Conservation (phyloP, 2,888 invertebrate species). For the Panorpa germanica region DNA sequence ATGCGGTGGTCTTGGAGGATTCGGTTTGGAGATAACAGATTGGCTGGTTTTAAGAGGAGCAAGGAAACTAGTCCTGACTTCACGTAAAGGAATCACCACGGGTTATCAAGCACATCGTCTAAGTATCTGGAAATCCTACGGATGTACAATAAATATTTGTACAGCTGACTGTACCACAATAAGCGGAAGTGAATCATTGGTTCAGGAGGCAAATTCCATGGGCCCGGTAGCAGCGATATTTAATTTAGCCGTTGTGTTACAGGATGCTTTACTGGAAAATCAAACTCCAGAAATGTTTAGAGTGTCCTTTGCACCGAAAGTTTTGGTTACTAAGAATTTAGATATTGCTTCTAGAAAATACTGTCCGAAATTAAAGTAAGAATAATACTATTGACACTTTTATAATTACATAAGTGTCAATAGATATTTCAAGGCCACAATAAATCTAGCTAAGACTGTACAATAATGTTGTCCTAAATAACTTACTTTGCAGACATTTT, state of each 20-base stretch:
- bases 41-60: conserved; percentile 76
- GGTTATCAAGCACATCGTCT: conserved; percentile 61
- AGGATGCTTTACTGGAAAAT: conserved; percentile 59
- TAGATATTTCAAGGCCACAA: too few relatives aligned
- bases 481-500: too few relatives aligned
- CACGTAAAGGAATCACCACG: conserved; percentile 56
- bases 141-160: conserved; percentile 45
- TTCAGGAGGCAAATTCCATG: conserved; percentile 39
- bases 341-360: conserved; percentile 42
- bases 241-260: conserved; percentile 69
- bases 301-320: conserved; percentile 57
- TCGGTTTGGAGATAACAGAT: conserved; percentile 74
- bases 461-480: too few relatives aligned
- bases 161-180: conserved; percentile 50
- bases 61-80: conserved; percentile 56
- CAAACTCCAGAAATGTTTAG: conserved; percentile 50
- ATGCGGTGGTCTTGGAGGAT: conserved; percentile 75
- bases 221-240: conserved; percentile 71
- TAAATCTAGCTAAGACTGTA: too few relatives aligned
- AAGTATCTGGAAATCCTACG: conserved; percentile 52
- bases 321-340: conserved; percentile 56
- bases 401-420: too few relatives aligned
- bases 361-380: conserved; percentile 35
- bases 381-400: too few relatives aligned
- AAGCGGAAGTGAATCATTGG: conserved; percentile 47